These are phyloP conservation scores for Eupithecia vulgata DNA, from an alignment of 2,888 invertebrate species.

Conservation along the genomic window DNA sequence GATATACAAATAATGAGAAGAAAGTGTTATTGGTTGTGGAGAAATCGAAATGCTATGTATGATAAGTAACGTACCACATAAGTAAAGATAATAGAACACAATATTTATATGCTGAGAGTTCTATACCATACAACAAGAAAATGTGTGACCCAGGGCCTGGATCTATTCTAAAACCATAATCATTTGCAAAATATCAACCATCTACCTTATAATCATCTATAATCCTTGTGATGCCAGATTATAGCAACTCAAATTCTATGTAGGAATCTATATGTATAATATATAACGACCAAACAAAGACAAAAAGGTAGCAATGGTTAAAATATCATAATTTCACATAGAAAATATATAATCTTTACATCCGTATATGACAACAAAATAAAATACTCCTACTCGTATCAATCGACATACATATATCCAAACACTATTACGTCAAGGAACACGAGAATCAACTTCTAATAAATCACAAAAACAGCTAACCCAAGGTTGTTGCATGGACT, in stretches of 20 bases:
- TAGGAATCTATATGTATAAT: not conserved
- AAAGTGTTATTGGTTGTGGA: constrained; percentile 8
- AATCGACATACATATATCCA: constrained; percentile 8
- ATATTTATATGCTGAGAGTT: not conserved
- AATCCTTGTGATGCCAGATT: not conserved
- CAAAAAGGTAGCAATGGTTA: not conserved
- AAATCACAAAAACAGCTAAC: constrained; percentile 18
- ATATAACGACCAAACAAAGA: not conserved
- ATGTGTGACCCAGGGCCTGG: not conserved
- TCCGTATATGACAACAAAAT: not conserved
- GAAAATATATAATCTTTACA: not conserved
- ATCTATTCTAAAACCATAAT: not conserved
- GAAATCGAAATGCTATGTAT: not conserved
- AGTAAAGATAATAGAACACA: not conserved
- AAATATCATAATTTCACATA: not conserved
- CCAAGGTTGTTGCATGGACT: constrained; percentile 10
- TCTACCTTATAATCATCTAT: no score
- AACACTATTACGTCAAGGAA: constrained; percentile 4
- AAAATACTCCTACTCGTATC: not conserved
- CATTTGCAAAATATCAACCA: not conserved
- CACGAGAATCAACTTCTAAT: constrained; percentile 3
- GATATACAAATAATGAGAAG: not conserved
- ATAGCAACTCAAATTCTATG: not conserved
- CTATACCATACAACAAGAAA: not conserved
- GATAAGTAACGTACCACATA: not conserved